Base-by-base conservation (phyloP, 2,113 vertebrate species). In the Patagioenas fasciata region DNA sequence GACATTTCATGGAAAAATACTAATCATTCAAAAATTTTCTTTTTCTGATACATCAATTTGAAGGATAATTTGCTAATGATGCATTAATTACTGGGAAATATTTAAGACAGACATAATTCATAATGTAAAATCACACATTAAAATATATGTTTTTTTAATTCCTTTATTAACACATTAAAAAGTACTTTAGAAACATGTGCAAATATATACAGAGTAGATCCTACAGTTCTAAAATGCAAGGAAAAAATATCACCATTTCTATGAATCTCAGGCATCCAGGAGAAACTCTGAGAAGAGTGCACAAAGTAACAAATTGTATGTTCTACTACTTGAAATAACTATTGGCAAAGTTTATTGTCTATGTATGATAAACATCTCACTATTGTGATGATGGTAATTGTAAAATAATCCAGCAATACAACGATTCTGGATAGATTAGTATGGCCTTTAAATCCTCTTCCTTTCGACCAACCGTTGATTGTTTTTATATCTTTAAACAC, bases 71-170 rank as follows among this genome's bases (percentile, higher is more conserved):
- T 72, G n/a, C 15, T 96, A 95, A 92, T 70, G 53, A 95, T 84
- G 65, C 61, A 70, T 81, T 82, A 89, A 47, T 91, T 88, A 88
- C 50, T 91, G n/a, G 50, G 34, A 95, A 88, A 69, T 69, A 77
- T 50, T 91, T 91, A 60, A 95, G 88, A 95, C 53, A 42, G 70
- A 48, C 42, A 88, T 88, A 92, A 96, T 88, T 93, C 92, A 91
- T 86, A 83, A 7, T 47, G 21, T 47, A 50, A 91, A 91, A 15
- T 65, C 70, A 78, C 9, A 19, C 8, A 57, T 15, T 19, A 42
- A 71, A 79, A 71, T 47, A 6, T 47, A n/a, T n/a, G n/a, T n/a
- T 10, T 53, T 86, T 80, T 67, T 25, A 53, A 47, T 32, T 73
- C 53, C 72, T 81, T 58, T 72, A 61, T 65, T 72, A 89, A 18